Base-by-base conservation (phyloP, 2,797 vertebrate genomes). In the Philypnodon macrostomus region DNA sequence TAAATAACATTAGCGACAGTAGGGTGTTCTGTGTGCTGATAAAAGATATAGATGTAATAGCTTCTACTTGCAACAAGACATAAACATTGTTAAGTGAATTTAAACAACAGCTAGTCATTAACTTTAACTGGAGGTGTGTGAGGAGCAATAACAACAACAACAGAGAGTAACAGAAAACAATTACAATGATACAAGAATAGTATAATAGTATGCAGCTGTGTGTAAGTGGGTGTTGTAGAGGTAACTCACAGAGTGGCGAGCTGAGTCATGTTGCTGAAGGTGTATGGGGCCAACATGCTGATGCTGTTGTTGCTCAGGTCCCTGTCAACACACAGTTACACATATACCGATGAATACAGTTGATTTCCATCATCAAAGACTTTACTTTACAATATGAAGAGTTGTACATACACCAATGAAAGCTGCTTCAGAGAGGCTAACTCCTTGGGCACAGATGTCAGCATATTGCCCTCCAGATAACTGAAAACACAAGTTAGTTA, bases 291-390 rank as follows among this genome's bases (percentile, higher is more conserved):
- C 86, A 99, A 67, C 0, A 87, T 53, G 12, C 92, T 88, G 79
- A 99, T 97, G 87, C 95, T 98, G 90, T 98, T 99, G 91, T 98
- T 99, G 87, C 96, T 98, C 79, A 99, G 82, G 85, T 99, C 96
- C 54, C 96, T 98, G 80, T 39, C 65, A 47, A 19, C 39, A 70
- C 3, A 67, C 46, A 79, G 30, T 47, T 19, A 21, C 33, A n/a
- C 37, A 18, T 9, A 52, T 29, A 9, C 40, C 51, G 10, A 32
- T 5, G 2, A 5, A 21, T 47, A 34, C 15, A n/a, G n/a, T n/a
- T n/a, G n/a, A n/a, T n/a, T 0, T 10, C 24, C 45, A 47, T 29
- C 27, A 19, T 40, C 32, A 32, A 4, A 26, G 31, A 1, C 19
- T 29, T 12, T 15, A 33, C n/a, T 1, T 15, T 10, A 4, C 15